A percentile compares a stretch with the other conserved stretches of the same genome.
phyloP scores from a whole-genome alignment of 1,140 invertebrate species.

The Anoplolepis gracilipes region DNA sequence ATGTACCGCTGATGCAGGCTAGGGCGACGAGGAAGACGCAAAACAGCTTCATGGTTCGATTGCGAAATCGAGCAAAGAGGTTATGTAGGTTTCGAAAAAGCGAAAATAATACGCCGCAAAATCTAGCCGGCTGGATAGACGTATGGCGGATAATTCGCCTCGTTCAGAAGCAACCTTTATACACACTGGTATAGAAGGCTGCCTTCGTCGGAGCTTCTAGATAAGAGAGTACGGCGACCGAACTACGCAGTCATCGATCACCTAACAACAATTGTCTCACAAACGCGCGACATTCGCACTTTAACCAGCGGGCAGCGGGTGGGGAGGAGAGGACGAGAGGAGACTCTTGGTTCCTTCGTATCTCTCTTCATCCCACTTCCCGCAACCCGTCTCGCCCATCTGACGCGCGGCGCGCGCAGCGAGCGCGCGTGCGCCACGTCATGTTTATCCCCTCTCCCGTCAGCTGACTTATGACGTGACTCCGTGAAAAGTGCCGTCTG shows the following conservation, averaged over 20 bases:
- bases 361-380: no score
- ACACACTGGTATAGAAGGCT: slow-evolving; percentile 96
- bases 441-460: background rate
- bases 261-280: slow-evolving; percentile 64
- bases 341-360: background rate
- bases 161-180: slow-evolving; percentile 89
- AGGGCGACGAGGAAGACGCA: slow-evolving; percentile 67
- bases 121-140: background rate
- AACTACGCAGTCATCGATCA: slow-evolving; percentile 78
- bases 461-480: slow-evolving; percentile 78
- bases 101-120: background rate
- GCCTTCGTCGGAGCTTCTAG: slow-evolving; percentile 64
- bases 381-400: background rate
- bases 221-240: slow-evolving; percentile 72
- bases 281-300: slow-evolving; percentile 61
- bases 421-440: slow-evolving; percentile 65
- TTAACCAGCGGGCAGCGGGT: slow-evolving; percentile 21
- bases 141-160: slow-evolving; percentile 21
- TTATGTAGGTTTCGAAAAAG: background rate
- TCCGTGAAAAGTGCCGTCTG: slow-evolving; percentile 48
- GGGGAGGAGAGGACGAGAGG: background rate
- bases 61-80: background rate
- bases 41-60: slow-evolving; percentile 73
- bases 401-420: background rate
- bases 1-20: slow-evolving; percentile 63